Conservation (phyloP, 2,888 invertebrate genomes). For the Andrena bucephala region DNA sequence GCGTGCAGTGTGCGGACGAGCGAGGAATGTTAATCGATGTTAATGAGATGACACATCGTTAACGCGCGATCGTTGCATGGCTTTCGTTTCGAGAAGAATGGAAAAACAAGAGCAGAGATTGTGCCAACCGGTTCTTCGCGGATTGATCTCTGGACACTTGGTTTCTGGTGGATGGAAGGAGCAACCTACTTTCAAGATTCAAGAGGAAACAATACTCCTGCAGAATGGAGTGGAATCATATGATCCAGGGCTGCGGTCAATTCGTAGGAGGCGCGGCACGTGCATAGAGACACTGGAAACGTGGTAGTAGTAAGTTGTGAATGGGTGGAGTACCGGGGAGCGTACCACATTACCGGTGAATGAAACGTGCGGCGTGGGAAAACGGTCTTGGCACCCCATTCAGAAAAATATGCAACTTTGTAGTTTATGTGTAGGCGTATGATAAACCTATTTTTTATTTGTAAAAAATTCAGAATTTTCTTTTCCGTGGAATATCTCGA, state of each 20-base stretch:
- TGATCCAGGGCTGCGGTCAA: neutral
- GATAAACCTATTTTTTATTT: too few species aligned
- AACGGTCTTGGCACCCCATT: neutral
- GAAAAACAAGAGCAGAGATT: neutral
- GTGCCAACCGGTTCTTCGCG: neutral
- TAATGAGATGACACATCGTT: slow-evolving; percentile 45
- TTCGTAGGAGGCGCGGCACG: neutral
- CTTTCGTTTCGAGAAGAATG: neutral
- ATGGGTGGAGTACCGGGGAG: slow-evolving; percentile 11
- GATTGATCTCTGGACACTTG: too few species aligned
- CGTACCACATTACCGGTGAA: slow-evolving; percentile 8
- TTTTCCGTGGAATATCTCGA: too few species aligned
- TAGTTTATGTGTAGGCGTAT: too few species aligned
- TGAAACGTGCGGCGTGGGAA: slow-evolving; percentile 12
- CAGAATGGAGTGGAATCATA: neutral
- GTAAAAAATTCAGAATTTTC: too few species aligned
- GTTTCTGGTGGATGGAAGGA: too few species aligned
- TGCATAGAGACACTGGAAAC: neutral
- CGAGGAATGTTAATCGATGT: slow-evolving; percentile 36
- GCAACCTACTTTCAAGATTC: too few species aligned
- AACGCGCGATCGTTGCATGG: slow-evolving; percentile 3
- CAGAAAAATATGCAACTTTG: too few species aligned
- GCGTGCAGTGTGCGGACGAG: neutral
- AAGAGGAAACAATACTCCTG: too few species aligned
- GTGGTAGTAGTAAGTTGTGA: neutral